Percentiles rank a stretch among this genome's conserved stretches.
These are phyloP conservation scores for Hypothenemus hampei DNA, from an alignment of 1,140 invertebrate species.

Conservation along the genomic window DNA sequence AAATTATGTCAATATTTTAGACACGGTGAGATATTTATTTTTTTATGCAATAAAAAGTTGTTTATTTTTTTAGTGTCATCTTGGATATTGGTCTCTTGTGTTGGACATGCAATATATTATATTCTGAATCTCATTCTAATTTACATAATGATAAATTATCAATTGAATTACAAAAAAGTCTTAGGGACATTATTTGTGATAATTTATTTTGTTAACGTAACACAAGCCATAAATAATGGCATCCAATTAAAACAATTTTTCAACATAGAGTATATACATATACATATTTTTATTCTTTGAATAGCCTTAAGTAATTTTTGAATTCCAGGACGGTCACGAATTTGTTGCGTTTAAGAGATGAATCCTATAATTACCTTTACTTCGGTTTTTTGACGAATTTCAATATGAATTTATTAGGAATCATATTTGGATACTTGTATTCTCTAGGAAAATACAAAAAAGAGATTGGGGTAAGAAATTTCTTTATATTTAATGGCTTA, in stretches of 20 bases:
- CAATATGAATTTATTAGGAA: constrained; percentile 2
- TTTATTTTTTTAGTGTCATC: constrained; percentile 12
- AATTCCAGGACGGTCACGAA: background rate
- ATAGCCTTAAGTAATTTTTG: background rate
- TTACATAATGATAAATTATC: constrained; percentile 6
- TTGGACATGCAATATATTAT: constrained; percentile 8
- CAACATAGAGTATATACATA: background rate
- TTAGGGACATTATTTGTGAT: background rate
- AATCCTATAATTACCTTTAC: constrained; percentile 2
- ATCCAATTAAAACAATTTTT: constrained; percentile 2
- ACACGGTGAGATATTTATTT: constrained; percentile 1
- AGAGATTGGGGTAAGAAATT: background rate
- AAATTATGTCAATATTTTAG: background rate
- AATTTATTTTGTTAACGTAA: background rate
- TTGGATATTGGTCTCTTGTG: constrained; percentile 5
- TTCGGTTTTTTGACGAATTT: constrained; percentile 13
- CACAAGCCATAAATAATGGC: background rate
- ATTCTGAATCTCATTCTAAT: background rate
- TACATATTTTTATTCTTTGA: background rate
- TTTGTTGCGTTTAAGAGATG: background rate
- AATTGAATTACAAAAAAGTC: background rate
- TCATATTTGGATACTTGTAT: constrained; percentile 13
- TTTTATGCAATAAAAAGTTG: background rate
- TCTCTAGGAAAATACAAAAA: background rate
- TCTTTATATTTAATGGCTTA: background rate